Conservation (phyloP, 2,888 invertebrate species). For the Homarus gammarus region DNA sequence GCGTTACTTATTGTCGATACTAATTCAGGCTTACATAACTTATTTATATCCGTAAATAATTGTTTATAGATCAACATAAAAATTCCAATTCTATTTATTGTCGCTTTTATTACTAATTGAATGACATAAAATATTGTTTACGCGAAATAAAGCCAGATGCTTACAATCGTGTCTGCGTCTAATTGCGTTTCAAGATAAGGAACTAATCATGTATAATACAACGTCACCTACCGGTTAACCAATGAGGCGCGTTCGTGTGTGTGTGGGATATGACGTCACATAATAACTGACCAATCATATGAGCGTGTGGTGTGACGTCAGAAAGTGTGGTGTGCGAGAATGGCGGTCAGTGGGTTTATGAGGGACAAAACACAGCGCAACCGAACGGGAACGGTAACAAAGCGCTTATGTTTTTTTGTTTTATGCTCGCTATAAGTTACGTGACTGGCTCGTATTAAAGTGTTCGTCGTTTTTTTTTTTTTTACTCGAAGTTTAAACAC, state of each 20-base stretch:
- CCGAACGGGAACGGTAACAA: slow-evolving; percentile 18
- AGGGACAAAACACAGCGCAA: slow-evolving; percentile 6
- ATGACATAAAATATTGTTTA: too few species aligned
- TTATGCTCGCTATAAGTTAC: not conserved
- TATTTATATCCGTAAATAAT: too few species aligned
- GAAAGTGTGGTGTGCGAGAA: slow-evolving; percentile 14
- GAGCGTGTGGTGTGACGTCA: slow-evolving; percentile 6
- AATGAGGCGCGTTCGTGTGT: too few species aligned
- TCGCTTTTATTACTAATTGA: too few species aligned
- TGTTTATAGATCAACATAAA: too few species aligned
- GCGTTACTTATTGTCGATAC: too few species aligned
- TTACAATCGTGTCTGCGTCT: not conserved
- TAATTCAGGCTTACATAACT: too few species aligned
- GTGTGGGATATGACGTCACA: slow-evolving; percentile 1
- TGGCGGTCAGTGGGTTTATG: slow-evolving; percentile 63
- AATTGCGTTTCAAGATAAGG: not conserved
- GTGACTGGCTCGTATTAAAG: not conserved
- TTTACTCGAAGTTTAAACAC: too few species aligned
- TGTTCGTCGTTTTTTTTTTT: too few species aligned
- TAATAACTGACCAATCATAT: not conserved
- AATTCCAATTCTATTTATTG: too few species aligned
- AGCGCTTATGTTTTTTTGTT: slow-evolving; percentile 26
- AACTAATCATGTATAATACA: not conserved
- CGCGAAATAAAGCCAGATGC: too few species aligned
- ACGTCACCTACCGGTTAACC: not conserved